Evolutionary conservation across 2,113 vertebrate genomes (phyloP), one percentile per base, ranked within the genome.

Genomic region (Echinops telfairi): DNA sequence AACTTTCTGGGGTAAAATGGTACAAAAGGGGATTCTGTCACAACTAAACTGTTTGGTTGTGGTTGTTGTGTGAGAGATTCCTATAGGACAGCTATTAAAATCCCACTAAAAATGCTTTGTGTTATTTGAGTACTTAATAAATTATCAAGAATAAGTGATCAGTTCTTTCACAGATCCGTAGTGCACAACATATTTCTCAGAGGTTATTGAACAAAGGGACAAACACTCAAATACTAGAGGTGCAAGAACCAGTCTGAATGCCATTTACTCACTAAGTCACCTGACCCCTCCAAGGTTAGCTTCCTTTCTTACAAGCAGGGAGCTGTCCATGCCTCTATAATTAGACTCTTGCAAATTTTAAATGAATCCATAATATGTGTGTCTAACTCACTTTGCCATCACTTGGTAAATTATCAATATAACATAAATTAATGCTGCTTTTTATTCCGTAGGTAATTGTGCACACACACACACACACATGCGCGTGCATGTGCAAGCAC

Each of bases 1-100:
- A 81, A 86, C 23, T 76, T 27, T 64, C 71, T 96, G 9, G 86
- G 76, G 89, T 36, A 11, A 47, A 36, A 68, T 93, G 47, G 20
- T 60, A 68, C 6, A 83, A 68, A 86, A 89, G 6, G 71, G 9
- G 9, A 86, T 0, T 83, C 20, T 40, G 33, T 77, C 6, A 80
- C 12, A 77, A 3, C 14, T 81, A 31, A 75, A 80, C 62, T 75
- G 53, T 75, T 58, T 57, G 68, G 66, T 12, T 7, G n/a, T 14
- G 9, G 47, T 14, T 25, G 64, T 40, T 4, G 82, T 53, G 12
- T 73, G 31, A 71, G 40, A 78, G n/a, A 64, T 82, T 47, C 73
- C 60, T 25, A 89, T 78, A 22, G 25, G 70, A 22, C 71, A 20
- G 3, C 14, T 64, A 86, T 79, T 90, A 92, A 85, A 89, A 86